Evolutionary conservation across 2,888 invertebrate genomes (phyloP), one percentile per base, ranked within the genome.

Genomic region (Sturmia bella): DNA sequence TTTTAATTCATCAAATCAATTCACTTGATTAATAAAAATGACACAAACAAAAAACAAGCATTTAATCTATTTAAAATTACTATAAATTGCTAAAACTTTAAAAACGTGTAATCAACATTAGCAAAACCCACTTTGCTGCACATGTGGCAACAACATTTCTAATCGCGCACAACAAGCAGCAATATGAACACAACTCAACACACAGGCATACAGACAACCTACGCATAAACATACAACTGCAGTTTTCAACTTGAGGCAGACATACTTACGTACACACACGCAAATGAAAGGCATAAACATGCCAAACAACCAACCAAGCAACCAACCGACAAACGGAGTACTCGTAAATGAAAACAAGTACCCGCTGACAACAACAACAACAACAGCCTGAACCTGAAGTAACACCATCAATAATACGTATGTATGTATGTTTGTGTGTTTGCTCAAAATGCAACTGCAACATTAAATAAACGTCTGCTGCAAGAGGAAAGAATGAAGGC

Each of bases 141-240:
- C 78, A 72, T 64, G 72, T 52, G 64, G 78, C 78, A 79, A 57
- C 77, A 72, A 73, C 66, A 66, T 66, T 66, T 78, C 72, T 57
- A 72, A 78, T 69, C 57, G 52, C n/a, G 45, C 56, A 74, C 50
- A 64, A 7, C 4, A 32, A 32, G 9, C 32, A 27, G 9, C 32
- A 32, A 7, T 7, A 32, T 9, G 7, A 32, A 27, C 9, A 43
- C 37, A 24, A 11, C 11, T n/a, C 56, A 39, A 50, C 43, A 63
- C 15, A 32, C 9, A 32, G 15, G 39, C 27, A 32, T 21, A 9
- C 66, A 57, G 1, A 21, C 54, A 54, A 66, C 78, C 78, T 79
- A 73, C 78, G 66, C 78, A 52, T 72, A 57, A 72, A 72, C 50
- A 73, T 12, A 64, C 56, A n/a, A n/a, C n/a, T n/a, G n/a, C n/a